These are phyloP conservation scores for Salvator merianae DNA, from an alignment of 2,113 vertebrate species.

Conservation along the genomic window DNA sequence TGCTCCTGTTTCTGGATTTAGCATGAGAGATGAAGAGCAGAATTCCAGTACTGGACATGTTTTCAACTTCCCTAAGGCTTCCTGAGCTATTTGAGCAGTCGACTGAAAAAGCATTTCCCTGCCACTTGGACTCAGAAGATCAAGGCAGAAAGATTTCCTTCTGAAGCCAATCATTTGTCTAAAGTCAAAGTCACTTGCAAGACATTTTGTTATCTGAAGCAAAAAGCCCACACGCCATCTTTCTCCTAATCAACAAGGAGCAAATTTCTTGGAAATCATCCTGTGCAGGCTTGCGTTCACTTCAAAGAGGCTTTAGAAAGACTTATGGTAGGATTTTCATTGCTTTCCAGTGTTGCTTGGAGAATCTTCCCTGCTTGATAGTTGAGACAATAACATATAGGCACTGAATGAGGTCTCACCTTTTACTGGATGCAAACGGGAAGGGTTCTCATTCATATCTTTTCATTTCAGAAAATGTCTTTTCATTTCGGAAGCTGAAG, in stretches of 20 bases:
- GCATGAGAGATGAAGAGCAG: neutral
- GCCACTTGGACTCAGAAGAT: neutral
- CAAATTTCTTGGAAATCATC: neutral
- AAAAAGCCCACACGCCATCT: neutral
- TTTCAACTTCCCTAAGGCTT: neutral
- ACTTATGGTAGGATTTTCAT: neutral
- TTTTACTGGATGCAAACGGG: neutral
- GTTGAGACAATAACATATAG: neutral
- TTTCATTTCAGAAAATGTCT: neutral
- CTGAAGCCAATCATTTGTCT: neutral
- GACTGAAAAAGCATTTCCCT: no score
- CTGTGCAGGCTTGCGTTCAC: neutral
- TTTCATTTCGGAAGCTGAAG: slow-evolving; percentile 3
- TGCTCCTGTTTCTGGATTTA: neutral
- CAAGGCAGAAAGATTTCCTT: neutral
- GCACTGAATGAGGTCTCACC: neutral
- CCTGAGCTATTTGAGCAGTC: neutral
- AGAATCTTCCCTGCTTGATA: neutral
- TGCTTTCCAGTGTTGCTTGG: neutral
- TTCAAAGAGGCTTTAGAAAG: neutral
- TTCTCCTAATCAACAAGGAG: neutral
- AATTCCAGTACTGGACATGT: neutral
- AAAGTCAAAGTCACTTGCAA: neutral
- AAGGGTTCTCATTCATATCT: neutral
- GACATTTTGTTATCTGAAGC: neutral